Percentiles rank a stretch among this genome's conserved stretches.
Conservation (phyloP, 2,888 invertebrate species). For the Metacarcinus magister region DNA sequence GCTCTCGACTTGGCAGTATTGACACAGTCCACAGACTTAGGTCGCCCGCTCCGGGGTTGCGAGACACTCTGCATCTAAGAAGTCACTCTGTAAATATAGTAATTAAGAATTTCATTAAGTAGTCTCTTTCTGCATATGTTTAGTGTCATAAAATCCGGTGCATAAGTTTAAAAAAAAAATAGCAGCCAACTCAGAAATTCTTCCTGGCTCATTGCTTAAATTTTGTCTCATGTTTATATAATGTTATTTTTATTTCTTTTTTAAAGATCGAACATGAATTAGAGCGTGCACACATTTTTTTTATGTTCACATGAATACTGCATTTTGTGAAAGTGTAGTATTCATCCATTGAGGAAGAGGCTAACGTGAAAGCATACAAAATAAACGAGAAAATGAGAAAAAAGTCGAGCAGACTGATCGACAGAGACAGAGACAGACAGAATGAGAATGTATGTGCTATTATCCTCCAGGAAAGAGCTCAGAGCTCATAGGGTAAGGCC, state of each 20-base stretch:
- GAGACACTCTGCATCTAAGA: not conserved
- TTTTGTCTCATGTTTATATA: not conserved
- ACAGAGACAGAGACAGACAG: too few species aligned
- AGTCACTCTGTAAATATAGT: not conserved
- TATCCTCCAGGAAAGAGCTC: too few species aligned
- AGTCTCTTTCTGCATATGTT: constrained; percentile 3
- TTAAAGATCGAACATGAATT: not conserved
- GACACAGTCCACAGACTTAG: not conserved
- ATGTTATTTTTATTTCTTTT: not conserved
- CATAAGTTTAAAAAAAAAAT: not conserved
- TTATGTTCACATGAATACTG: not conserved
- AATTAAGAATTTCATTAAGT: not conserved
- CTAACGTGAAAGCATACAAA: too few species aligned
- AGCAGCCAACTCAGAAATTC: not conserved
- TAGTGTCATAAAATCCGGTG: not conserved
- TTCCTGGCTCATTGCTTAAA: not conserved
- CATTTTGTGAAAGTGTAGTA: not conserved
- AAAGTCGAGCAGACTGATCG: too few species aligned
- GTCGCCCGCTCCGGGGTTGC: not conserved
- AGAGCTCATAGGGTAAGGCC: too few species aligned
- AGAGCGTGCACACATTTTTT: not conserved
- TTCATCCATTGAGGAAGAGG: too few species aligned
- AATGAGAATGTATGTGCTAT: too few species aligned
- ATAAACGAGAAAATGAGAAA: too few species aligned
- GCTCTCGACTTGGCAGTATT: not conserved